phyloP scores from a whole-genome alignment of 2,888 invertebrate species.

The Diachrysia chrysitis region DNA sequence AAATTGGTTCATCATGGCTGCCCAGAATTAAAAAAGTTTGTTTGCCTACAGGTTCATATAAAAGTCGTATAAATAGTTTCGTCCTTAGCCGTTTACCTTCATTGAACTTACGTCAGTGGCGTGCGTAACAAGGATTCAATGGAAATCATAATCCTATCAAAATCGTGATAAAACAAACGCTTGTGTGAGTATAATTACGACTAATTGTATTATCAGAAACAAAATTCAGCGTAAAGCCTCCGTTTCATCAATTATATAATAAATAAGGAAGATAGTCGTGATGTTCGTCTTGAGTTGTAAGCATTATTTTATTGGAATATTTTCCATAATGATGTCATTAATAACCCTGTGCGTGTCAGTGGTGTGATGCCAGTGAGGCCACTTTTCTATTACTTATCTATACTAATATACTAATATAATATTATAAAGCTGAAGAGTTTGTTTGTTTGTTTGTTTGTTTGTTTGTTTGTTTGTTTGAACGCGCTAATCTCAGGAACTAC shows the following conservation, averaged over 20 bases:
- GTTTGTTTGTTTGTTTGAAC: too few species aligned
- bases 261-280: conserved; percentile 25
- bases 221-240: conserved; percentile 27
- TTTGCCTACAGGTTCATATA: too few species aligned
- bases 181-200: conserved; percentile 25
- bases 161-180: conserved; percentile 44
- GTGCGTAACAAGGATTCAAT: conserved; percentile 21
- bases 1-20: background rate
- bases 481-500: too few species aligned
- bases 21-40: background rate
- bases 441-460: too few species aligned
- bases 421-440: too few species aligned
- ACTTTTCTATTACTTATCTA: conserved; percentile 15
- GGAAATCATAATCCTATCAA: conserved; percentile 24
- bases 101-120: conserved; percentile 25
- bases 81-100: background rate
- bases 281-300: conserved; percentile 17
- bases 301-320: conserved; percentile 31
- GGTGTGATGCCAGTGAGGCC: background rate
- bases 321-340: conserved; percentile 49
- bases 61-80: too few species aligned
- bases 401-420: background rate
- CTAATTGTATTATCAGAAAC: conserved; percentile 45
- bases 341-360: background rate
- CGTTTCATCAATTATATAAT: conserved; percentile 30